phyloP scores from a whole-genome alignment of 1,140 invertebrate species.

The Carposina sasakii region DNA sequence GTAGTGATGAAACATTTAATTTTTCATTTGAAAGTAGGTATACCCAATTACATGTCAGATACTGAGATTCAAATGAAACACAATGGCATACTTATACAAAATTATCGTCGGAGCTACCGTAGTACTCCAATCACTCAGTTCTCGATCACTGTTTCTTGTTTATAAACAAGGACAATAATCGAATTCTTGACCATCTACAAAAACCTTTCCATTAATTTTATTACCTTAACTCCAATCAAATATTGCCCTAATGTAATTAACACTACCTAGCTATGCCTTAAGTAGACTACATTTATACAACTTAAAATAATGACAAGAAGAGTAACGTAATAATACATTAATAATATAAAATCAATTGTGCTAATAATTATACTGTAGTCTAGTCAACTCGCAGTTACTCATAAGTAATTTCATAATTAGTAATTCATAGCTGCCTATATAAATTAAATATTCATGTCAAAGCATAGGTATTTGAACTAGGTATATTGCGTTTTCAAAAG shows the following conservation, averaged over 20 bases:
- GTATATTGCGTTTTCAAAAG: too few species aligned
- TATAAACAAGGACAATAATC: neutral
- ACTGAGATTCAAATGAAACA: constrained; percentile 71
- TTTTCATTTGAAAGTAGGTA: constrained; percentile 70
- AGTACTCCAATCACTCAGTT: constrained; percentile 7
- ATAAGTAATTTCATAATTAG: too few species aligned
- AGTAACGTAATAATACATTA: constrained; percentile 56
- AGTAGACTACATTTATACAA: constrained; percentile 70
- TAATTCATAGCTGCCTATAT: too few species aligned
- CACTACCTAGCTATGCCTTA: constrained; percentile 68
- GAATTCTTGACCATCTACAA: neutral
- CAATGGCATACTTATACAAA: constrained; percentile 64
- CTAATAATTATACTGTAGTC: constrained; percentile 56
- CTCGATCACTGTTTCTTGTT: neutral
- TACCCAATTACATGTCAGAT: constrained; percentile 66
- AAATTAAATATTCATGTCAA: too few species aligned
- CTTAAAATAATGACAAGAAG: constrained; percentile 71
- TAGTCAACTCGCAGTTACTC: constrained; percentile 20
- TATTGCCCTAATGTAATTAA: constrained; percentile 65
- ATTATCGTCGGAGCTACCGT: constrained; percentile 22
- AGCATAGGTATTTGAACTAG: too few species aligned
- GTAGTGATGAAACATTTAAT: constrained; percentile 70
- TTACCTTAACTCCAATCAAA: constrained; percentile 47
- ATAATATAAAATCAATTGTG: constrained; percentile 60
- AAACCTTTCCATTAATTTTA: neutral